Base-by-base conservation (phyloP, 2,113 vertebrate genomes). In the Azemiops feae region DNA sequence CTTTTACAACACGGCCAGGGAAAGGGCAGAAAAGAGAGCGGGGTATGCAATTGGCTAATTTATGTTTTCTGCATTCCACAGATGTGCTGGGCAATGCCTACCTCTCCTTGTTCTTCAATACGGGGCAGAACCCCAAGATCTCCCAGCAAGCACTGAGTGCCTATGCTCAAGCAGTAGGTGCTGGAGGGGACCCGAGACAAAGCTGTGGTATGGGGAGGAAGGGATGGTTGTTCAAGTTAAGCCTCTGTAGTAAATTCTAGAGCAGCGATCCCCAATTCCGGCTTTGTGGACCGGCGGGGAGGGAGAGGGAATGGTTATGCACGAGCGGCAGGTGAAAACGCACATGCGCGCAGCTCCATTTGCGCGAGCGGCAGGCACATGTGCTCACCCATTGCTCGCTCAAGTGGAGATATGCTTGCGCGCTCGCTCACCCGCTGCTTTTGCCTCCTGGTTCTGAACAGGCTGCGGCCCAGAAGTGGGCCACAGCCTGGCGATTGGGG, bases 21-120 rank as follows among this genome's bases (percentile, higher is more conserved):
- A 22, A 27, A 52, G n/a, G 39, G 1, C 20, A 43, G 30, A 10
- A 16, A 87, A 87, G 54, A 45, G 45, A 52, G 88, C 1, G 0
- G 88, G n/a, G 3, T 9, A 3, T 27, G 43, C 25, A 52, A 12
- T 8, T 8, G 50, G 30, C 52, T 89, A 86, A 88, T 81, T 91
- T 22, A 50, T 90, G 18, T 52, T 87, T 18, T 94, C 10, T 89
- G 89, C 91, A 85, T 94, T 92, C 96, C 94, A 89, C 97, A 99
- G 99, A 98, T 95, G 98, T 99, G 91, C 96, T 99, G 91, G 99
- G 98, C 91, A 99, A 99, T 89, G 98, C 98, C 10, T 98, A 99
- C 14, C 98, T 99, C 91, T 99, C 98, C 74, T 97, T 99, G 50
- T 99, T 99, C 96, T 99, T 99, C 96, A 97, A 96, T 60, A 98